phyloP scores from a whole-genome alignment of 2,797 vertebrate genomes.

The Periophthalmus magnuspinnatus region DNA sequence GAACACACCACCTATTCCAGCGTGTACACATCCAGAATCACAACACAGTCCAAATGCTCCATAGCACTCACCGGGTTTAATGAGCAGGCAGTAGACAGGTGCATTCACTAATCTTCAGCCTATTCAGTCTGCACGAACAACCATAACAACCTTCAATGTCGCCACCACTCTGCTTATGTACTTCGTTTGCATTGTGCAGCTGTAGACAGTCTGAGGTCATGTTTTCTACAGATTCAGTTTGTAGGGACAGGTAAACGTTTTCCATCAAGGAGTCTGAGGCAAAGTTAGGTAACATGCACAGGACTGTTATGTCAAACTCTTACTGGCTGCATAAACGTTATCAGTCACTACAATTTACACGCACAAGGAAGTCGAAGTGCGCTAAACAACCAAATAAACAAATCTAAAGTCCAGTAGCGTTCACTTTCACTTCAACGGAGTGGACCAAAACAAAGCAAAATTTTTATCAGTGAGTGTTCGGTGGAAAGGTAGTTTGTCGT shows the following conservation, averaged over 20 bases:
- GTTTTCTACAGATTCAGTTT: too few relatives aligned
- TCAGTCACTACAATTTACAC: too few relatives aligned
- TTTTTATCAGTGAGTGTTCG: too few relatives aligned
- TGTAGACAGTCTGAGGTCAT: neutral
- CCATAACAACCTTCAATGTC: neutral
- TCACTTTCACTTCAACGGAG: too few relatives aligned
- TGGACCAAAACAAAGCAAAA: too few relatives aligned
- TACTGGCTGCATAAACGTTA: too few relatives aligned
- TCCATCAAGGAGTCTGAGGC: too few relatives aligned
- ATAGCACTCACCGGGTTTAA: constrained; percentile 13
- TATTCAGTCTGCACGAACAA: neutral
- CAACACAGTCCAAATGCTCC: constrained; percentile 20
- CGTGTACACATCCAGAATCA: constrained; percentile 31
- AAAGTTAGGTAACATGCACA: neutral
- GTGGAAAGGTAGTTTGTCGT: too few relatives aligned
- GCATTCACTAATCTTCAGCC: neutral
- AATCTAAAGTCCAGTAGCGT: too few relatives aligned
- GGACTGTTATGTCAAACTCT: neutral
- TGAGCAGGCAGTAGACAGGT: constrained; percentile 3
- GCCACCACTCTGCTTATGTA: neutral
- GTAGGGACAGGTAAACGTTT: too few relatives aligned
- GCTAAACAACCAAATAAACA: too few relatives aligned
- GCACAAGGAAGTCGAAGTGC: too few relatives aligned
- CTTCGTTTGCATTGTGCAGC: neutral
- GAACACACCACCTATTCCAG: constrained; percentile 52